phyloP scores from a whole-genome alignment of 2,797 vertebrate genomes.

The Tenualosa ilisha region DNA sequence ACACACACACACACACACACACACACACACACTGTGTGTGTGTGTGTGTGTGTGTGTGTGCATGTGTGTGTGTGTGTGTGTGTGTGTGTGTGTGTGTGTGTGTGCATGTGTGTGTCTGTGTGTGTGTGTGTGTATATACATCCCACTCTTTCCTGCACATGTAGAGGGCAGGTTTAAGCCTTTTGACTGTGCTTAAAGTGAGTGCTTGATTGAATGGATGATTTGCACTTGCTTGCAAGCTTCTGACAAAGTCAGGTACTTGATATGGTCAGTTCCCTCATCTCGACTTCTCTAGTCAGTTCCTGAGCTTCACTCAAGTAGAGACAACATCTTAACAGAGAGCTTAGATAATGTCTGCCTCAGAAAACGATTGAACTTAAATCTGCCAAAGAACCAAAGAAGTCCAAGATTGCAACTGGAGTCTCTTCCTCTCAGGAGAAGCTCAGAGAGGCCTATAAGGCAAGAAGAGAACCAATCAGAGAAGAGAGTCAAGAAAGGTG shows the following conservation, averaged over 20 bases:
- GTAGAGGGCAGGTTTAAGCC: neutral
- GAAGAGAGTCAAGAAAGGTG: too few relatives aligned
- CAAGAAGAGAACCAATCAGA: too few relatives aligned
- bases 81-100: neutral
- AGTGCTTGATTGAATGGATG: too few relatives aligned
- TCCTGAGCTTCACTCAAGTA: neutral
- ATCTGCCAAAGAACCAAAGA: neutral
- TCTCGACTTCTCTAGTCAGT: neutral
- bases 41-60: neutral
- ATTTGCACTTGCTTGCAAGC: neutral
- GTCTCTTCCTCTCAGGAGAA: neutral
- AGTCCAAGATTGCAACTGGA: neutral
- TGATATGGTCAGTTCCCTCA: neutral
- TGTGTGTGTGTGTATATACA: too few relatives aligned
- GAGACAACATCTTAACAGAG: neutral
- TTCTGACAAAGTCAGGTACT: neutral
- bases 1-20: too few relatives aligned
- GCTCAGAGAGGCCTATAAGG: too few relatives aligned
- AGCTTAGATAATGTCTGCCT: neutral
- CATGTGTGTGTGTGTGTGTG: constrained; percentile 4
- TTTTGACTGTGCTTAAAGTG: neutral
- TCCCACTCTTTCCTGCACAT: neutral
- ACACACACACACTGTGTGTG: too few relatives aligned
- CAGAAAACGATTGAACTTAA: neutral
- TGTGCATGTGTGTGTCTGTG: neutral